Percentiles rank a stretch among this genome's conserved stretches.
These are phyloP conservation scores for Sebastiscus tertius DNA, from an alignment of 2,797 vertebrate species.

Conservation along the genomic window DNA sequence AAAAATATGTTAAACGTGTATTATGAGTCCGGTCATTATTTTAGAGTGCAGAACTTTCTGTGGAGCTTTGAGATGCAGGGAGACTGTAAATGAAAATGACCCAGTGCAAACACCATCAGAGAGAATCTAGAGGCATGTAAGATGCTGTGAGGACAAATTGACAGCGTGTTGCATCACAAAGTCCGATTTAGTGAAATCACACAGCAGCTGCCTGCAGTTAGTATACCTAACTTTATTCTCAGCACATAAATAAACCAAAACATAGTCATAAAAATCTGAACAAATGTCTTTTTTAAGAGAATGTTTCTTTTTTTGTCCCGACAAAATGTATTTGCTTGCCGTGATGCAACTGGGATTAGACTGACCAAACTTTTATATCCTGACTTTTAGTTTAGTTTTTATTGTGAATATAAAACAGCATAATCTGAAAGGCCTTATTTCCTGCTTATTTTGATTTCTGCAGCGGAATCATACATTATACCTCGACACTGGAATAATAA, in stretches of 20 bases:
- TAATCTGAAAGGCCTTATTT: not conserved
- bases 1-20: not conserved
- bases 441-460: conserved; percentile 24
- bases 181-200: conserved; percentile 16
- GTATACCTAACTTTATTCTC: not conserved
- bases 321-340: not conserved
- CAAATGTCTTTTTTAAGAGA: not conserved
- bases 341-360: not conserved
- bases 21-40: not conserved
- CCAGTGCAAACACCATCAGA: conserved; percentile 10
- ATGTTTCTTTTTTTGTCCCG: not conserved
- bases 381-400: not conserved
- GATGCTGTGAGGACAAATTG: conserved; percentile 34
- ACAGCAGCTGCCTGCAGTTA: conserved; percentile 9
- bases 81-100: conserved; percentile 14
- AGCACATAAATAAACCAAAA: conserved; percentile 9
- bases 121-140: conserved; percentile 12
- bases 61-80: not conserved
- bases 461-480: conserved; percentile 16
- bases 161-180: conserved; percentile 57
- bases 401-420: not conserved
- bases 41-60: not conserved
- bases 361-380: not conserved
- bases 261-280: not conserved
- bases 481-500: conserved; percentile 37